These are phyloP conservation scores for Trachymyrmex cornetzi DNA, from an alignment of 1,140 invertebrate species.

Conservation along the genomic window DNA sequence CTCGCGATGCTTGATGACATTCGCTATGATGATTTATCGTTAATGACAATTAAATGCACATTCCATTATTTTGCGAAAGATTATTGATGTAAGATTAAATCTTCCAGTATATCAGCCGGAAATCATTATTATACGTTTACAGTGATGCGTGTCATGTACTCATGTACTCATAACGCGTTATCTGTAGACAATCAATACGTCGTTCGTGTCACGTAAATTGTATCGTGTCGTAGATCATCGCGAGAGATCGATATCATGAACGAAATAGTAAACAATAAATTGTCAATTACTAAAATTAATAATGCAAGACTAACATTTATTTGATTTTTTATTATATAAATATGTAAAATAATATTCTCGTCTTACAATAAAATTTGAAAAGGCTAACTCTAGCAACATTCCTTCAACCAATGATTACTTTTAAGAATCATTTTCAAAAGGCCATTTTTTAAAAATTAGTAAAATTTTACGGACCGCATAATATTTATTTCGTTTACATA, in stretches of 20 bases:
- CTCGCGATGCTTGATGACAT: neutral
- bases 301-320: neutral
- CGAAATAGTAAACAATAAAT: conserved; percentile 23
- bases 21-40: neutral
- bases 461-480: no score
- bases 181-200: neutral
- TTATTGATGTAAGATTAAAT: conserved; percentile 15
- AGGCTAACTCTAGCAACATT: neutral
- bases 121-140: neutral
- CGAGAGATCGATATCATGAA: conserved; percentile 6
- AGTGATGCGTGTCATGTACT: neutral
- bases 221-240: conserved; percentile 8
- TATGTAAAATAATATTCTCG: neutral
- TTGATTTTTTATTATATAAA: neutral
- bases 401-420: no score
- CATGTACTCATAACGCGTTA: conserved; percentile 12
- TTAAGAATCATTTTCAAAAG: no score
- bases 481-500: no score
- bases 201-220: conserved; percentile 20
- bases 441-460: no score
- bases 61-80: neutral
- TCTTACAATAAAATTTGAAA: neutral
- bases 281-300: neutral
- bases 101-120: neutral
- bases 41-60: neutral